phyloP scores from a whole-genome alignment of 2,888 invertebrate genomes.

The Cosmorhoe ocellata region DNA sequence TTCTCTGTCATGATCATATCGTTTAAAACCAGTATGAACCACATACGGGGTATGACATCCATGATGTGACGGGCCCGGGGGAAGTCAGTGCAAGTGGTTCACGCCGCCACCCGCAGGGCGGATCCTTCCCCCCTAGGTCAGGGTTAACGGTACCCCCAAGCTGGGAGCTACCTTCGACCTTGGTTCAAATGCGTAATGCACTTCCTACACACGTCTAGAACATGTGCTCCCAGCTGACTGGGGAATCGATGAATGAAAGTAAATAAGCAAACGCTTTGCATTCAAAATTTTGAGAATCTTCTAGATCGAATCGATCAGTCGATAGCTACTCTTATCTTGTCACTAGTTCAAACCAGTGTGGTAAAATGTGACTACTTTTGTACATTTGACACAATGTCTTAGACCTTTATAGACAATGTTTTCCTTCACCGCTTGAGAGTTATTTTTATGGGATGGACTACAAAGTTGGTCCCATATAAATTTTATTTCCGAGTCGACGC shows the following conservation, averaged over 20 bases:
- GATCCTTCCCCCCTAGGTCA: conserved; percentile 80
- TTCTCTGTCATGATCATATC: background rate
- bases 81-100: conserved; percentile 67
- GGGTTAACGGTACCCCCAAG: conserved; percentile 79
- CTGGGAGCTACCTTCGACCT: conserved; percentile 77
- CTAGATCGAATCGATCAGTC: too few species aligned
- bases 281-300: too few species aligned
- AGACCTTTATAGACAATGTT: too few species aligned
- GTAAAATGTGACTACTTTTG: too few species aligned
- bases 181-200: conserved; percentile 66
- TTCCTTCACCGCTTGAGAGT: too few species aligned
- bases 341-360: too few species aligned
- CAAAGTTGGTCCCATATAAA: too few species aligned
- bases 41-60: conserved; percentile 26
- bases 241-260: background rate
- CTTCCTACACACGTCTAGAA: conserved; percentile 37
- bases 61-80: conserved; percentile 63
- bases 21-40: background rate
- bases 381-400: too few species aligned
- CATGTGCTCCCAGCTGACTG: background rate
- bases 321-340: too few species aligned
- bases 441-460: too few species aligned
- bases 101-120: conserved; percentile 59
- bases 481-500: too few species aligned
- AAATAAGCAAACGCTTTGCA: background rate